Base-by-base conservation (phyloP, 2,888 invertebrate species). In the Chrysotoxum bicinctum region DNA sequence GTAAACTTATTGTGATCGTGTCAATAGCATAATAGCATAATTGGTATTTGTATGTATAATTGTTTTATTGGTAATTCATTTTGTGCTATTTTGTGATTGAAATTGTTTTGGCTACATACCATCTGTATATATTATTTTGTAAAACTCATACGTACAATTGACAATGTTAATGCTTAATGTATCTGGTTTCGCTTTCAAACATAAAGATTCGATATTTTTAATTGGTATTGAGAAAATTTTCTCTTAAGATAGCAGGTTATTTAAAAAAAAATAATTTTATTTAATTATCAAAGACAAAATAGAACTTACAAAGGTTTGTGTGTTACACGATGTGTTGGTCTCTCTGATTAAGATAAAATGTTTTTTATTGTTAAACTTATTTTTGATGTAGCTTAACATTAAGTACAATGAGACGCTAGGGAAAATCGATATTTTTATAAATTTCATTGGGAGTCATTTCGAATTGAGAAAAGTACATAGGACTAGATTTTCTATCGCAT, bases 1-100 rank as follows among this genome's bases (percentile, higher is more conserved):
- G 78, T 82, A 50, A 72, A 66, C 2, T 26, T 50, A 54, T 37
- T 77, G 50, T 77, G 77, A 56, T 58, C 58, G 50, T 82, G 66
- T 82, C 60, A 60, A 68, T 50, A 40, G 70, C 62, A 58, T 64
- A 69, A 14, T 43, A n/a, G n/a, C n/a, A n/a, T n/a, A n/a, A 43
- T 37, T 70, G 37, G 43, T 78, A 48, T 77, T 76, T 76, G 76
- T 58, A 77, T 50, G 58, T 62, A 43, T 45, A 30, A 52, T 58
- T 77, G 68, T 68, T 50, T 35, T 50, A 30, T 50, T 50, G 50
- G 50, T 50, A 35, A 19, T 58, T 52, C 43, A 70, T 72, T 72
- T 48, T 74, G 62, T 83, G 69, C 50, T 78, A 54, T 58, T 66
- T 77, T 52, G 58, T 82, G 62, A 62, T 66, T 32, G 16, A 35